A percentile compares a stretch with the other conserved stretches of the same genome.
Evolutionary conservation across 2,113 vertebrate species (phyloP).

Genomic region (Proterorhinus semilunaris): DNA sequence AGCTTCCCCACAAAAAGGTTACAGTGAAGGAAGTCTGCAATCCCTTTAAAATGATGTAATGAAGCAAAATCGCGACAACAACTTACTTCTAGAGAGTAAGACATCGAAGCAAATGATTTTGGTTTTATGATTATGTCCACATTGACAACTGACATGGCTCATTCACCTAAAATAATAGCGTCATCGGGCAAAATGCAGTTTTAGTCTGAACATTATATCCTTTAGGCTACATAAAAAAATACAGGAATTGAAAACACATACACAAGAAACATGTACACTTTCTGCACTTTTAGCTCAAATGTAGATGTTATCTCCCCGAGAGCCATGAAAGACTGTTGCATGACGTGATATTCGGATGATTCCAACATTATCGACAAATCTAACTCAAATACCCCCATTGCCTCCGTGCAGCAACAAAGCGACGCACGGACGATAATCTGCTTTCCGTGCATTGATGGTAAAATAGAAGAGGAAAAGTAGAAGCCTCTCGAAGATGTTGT

Average conservation of each 20-base stretch:
- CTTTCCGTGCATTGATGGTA: constrained; percentile 68
- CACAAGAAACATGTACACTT: no score
- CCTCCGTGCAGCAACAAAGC: constrained; percentile 70
- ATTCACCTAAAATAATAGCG: no score
- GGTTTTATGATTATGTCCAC: no score
- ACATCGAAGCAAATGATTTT: no score
- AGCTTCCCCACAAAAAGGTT: constrained; percentile 56
- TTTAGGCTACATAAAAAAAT: no score
- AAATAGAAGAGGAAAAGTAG: constrained; percentile 40
- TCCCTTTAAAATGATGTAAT: no score
- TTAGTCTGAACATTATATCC: no score
- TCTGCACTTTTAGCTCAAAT: constrained; percentile 4
- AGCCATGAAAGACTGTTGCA: constrained; percentile 55
- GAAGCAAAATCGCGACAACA: no score
- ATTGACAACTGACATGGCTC: no score
- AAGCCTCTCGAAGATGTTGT: constrained; percentile 52
- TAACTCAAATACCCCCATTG: constrained; percentile 78
- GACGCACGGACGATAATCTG: constrained; percentile 66
- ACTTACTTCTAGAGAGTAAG: no score
- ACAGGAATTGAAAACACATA: not conserved
- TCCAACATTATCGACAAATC: constrained; percentile 70
- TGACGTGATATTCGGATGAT: constrained; percentile 66
- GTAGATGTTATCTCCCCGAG: constrained; percentile 34
- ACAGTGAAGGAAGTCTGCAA: not conserved
- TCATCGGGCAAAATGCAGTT: no score